A percentile compares a stretch with the other conserved stretches of the same genome.
phyloP scores from a whole-genome alignment of 2,888 invertebrate species.

The Folsomia candida region DNA sequence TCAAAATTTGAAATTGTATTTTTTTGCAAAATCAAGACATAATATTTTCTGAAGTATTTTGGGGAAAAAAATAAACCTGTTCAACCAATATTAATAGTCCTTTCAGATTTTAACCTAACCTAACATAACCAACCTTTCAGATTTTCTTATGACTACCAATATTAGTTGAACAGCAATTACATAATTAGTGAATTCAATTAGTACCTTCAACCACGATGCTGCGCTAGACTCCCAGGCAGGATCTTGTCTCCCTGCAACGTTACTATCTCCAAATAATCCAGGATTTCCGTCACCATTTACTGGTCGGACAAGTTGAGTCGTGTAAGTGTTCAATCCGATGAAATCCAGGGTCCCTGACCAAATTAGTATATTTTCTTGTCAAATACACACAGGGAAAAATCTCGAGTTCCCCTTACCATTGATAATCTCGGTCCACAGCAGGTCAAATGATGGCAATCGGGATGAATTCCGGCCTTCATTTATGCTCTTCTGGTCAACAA shows the following conservation, averaged over 20 bases:
- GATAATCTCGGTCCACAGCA: constrained; percentile 31
- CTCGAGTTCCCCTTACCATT: too few species aligned
- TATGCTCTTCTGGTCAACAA: constrained; percentile 35
- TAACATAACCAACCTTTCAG: too few species aligned
- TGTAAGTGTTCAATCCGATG: constrained; percentile 41
- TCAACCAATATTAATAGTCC: too few species aligned
- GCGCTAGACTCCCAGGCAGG: constrained; percentile 34
- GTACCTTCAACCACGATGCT: constrained; percentile 24
- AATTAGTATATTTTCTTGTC: background rate
- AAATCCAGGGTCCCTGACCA: constrained; percentile 38
- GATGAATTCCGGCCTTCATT: constrained; percentile 37
- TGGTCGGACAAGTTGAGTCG: constrained; percentile 16
- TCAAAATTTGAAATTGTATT: too few species aligned
- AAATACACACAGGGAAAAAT: background rate
- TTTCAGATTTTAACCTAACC: too few species aligned
- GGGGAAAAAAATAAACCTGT: too few species aligned
- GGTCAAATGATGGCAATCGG: constrained; percentile 35
- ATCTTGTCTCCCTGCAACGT: constrained; percentile 21
- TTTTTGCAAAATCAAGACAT: too few species aligned
- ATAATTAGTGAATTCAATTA: too few species aligned
- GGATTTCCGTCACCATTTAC: constrained; percentile 10
- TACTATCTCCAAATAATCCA: constrained; percentile 16
- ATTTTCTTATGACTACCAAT: too few species aligned
- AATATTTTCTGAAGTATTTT: too few species aligned
- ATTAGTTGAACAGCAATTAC: too few species aligned